Conservation (phyloP, 2,113 vertebrate species). For the Cheirogaleus medius region DNA sequence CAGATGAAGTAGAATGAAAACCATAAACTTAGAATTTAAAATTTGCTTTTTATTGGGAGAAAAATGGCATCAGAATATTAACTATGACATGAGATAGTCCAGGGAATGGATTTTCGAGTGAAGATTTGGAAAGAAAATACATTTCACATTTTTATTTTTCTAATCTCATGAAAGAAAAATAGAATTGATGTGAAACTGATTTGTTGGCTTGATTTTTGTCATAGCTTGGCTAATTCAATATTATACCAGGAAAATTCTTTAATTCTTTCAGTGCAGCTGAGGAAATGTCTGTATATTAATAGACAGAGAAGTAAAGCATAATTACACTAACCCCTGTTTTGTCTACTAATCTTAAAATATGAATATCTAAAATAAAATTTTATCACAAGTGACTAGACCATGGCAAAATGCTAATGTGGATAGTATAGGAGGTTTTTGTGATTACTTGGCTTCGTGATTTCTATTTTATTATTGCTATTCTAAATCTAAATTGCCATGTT, state of each 20-base stretch:
- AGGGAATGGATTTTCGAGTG: not conserved
- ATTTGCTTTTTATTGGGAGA: not conserved
- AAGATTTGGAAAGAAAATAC: not conserved
- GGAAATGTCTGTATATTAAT: not conserved
- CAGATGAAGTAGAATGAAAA: not conserved
- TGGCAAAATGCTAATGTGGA: not conserved
- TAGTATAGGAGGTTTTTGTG: not conserved
- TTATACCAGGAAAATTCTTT: not conserved
- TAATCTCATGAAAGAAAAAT: not conserved
- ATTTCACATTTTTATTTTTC: not conserved
- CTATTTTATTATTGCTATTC: conserved; percentile 15
- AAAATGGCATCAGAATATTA: not conserved
- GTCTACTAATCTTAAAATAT: conserved; percentile 37
- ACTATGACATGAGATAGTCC: not conserved
- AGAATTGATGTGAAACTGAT: not conserved
- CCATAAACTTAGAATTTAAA: not conserved
- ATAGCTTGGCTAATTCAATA: not conserved
- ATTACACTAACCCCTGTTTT: not conserved
- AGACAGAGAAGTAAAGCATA: not conserved
- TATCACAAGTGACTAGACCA: not conserved
- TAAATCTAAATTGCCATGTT: not conserved
- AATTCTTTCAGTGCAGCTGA: not conserved
- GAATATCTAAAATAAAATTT: not conserved
- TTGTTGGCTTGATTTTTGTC: not conserved
- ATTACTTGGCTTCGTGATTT: not conserved